Evolutionary conservation across 2,888 invertebrate genomes (phyloP).

Genomic region (Ectemnius lituratus): DNA sequence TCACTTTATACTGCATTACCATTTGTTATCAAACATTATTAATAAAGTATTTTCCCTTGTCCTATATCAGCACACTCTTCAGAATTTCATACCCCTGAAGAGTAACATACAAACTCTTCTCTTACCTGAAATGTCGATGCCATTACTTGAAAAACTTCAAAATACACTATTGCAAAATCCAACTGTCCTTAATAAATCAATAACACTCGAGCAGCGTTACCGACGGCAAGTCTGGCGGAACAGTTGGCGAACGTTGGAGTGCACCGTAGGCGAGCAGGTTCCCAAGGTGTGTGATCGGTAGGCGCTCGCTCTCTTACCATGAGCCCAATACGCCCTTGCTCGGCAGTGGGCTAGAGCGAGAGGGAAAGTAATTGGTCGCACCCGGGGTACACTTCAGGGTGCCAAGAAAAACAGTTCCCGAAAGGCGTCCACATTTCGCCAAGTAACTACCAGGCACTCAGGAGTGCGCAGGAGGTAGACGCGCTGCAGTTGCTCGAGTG

Average conservation of each 20-base stretch:
- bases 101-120: no score
- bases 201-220: slow-evolving; percentile 13
- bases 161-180: no score
- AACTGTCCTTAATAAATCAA: background rate
- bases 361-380: slow-evolving; percentile 43
- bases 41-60: no score
- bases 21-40: background rate
- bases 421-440: slow-evolving; percentile 77
- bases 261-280: background rate
- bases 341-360: no score
- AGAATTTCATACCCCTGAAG: no score
- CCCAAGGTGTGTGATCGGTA: background rate
- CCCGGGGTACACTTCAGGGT: slow-evolving; percentile 61
- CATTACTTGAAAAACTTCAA: no score
- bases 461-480: slow-evolving; percentile 26
- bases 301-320: slow-evolving; percentile 14
- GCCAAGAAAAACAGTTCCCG: slow-evolving; percentile 71
- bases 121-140: no score
- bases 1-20: background rate
- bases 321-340: slow-evolving; percentile 41
- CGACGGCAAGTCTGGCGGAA: slow-evolving; percentile 29
- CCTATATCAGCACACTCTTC: no score
- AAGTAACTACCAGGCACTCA: slow-evolving; percentile 65
- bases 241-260: slow-evolving; percentile 16
- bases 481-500: background rate